phyloP scores from a whole-genome alignment of 2,888 invertebrate genomes.

The Epirrita christyi region DNA sequence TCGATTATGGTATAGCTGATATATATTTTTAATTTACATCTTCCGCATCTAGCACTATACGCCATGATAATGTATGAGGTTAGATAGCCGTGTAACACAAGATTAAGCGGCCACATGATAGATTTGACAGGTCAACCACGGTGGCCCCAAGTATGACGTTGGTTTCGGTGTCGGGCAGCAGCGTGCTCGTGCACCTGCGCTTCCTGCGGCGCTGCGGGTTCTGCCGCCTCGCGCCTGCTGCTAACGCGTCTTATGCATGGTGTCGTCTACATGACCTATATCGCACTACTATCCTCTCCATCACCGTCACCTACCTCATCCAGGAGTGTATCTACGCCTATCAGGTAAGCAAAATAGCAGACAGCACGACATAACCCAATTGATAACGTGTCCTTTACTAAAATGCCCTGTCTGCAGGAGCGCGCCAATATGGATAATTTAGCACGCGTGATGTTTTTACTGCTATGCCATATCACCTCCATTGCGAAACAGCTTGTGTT shows the following conservation, averaged over 20 bases:
- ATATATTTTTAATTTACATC: too few relatives aligned
- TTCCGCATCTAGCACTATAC: too few relatives aligned
- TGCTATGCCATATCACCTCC: constrained; percentile 75
- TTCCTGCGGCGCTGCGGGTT: constrained; percentile 48
- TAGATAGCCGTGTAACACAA: too few relatives aligned
- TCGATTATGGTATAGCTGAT: too few relatives aligned
- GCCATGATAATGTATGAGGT: too few relatives aligned
- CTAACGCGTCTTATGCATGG: background rate
- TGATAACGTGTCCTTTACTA: too few relatives aligned
- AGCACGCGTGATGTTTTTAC: constrained; percentile 72
- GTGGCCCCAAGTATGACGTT: too few relatives aligned
- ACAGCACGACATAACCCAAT: too few relatives aligned
- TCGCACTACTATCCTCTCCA: constrained; percentile 43
- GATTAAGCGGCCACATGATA: too few relatives aligned
- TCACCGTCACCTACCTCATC: constrained; percentile 47
- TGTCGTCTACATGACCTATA: constrained; percentile 36
- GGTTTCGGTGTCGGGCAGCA: constrained; percentile 36
- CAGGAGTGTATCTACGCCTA: constrained; percentile 56
- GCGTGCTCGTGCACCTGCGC: constrained; percentile 46
- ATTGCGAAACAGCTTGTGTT: constrained; percentile 70
- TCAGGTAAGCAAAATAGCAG: constrained; percentile 40
- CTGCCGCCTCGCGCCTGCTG: constrained; percentile 36
- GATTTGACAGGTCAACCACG: too few relatives aligned
- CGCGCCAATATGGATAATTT: constrained; percentile 65
- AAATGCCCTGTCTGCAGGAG: constrained; percentile 44